These are phyloP conservation scores for Drosophila fuyamai DNA, from an alignment of 1,140 invertebrate species.

Conservation along the genomic window DNA sequence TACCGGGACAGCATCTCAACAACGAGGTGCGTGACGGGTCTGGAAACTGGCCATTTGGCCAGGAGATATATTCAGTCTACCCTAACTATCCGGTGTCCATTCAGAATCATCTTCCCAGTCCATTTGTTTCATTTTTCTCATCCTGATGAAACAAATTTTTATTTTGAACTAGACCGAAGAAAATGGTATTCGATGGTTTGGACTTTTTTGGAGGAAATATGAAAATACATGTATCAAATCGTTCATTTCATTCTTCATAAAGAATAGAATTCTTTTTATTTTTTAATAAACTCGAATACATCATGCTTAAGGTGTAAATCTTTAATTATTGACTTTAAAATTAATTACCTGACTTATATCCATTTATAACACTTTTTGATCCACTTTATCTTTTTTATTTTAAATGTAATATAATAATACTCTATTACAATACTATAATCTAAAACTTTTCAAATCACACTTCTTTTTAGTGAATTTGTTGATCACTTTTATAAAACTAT, in stretches of 20 bases:
- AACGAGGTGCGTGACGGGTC: constrained; percentile 83
- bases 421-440: no score
- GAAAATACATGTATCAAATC: constrained; percentile 5
- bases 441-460: no score
- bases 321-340: no score
- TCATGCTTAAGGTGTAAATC: no score
- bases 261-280: no score
- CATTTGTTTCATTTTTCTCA: constrained; percentile 48
- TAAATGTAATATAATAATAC: no score
- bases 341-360: no score
- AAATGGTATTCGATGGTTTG: neutral
- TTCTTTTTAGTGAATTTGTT: no score
- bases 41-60: neutral
- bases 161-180: neutral
- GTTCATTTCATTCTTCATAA: neutral
- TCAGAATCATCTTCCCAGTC: neutral
- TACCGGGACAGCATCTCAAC: constrained; percentile 86
- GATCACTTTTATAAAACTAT: no score
- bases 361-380: no score
- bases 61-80: neutral
- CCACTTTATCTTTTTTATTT: no score
- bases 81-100: neutral
- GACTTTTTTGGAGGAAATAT: neutral
- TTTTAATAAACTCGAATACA: no score
- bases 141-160: constrained; percentile 19